A percentile compares a stretch with the other conserved stretches of the same genome.
These are phyloP conservation scores for Poicephalus gulielmi DNA, from an alignment of 2,113 vertebrate species.

Conservation along the genomic window DNA sequence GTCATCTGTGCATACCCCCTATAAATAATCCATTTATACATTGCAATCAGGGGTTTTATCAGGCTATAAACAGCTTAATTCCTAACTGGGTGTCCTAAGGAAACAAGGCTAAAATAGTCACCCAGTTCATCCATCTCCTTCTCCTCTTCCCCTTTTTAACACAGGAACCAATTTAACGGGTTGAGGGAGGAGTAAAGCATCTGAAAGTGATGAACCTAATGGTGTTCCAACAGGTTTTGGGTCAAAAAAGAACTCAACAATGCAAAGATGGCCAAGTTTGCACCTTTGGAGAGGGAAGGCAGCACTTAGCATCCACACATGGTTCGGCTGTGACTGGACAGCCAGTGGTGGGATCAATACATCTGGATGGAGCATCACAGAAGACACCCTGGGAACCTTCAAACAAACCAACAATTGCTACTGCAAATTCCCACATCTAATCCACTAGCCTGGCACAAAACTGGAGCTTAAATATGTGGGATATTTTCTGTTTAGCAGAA, in stretches of 20 bases:
- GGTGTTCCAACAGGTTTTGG: accelerated
- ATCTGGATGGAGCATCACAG: not conserved
- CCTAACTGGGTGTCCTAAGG: not conserved
- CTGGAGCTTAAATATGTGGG: not conserved
- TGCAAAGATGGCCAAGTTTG: not conserved
- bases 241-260: not conserved
- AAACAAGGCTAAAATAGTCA: not conserved
- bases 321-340: not conserved
- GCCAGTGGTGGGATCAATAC: not conserved
- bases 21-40: not conserved
- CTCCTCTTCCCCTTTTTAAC: not conserved
- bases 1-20: accelerated
- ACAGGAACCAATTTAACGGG: not conserved
- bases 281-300: not conserved
- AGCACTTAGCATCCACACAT: accelerated
- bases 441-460: not conserved
- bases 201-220: not conserved
- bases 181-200: not conserved
- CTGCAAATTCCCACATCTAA: not conserved
- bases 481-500: not conserved
- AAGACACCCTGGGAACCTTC: not conserved
- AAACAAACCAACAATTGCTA: not conserved
- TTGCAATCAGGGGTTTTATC: not conserved
- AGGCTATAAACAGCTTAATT: not conserved
- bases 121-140: accelerated